Evolutionary conservation across 2,888 invertebrate genomes (phyloP).

Genomic region (Notodonta ziczac): DNA sequence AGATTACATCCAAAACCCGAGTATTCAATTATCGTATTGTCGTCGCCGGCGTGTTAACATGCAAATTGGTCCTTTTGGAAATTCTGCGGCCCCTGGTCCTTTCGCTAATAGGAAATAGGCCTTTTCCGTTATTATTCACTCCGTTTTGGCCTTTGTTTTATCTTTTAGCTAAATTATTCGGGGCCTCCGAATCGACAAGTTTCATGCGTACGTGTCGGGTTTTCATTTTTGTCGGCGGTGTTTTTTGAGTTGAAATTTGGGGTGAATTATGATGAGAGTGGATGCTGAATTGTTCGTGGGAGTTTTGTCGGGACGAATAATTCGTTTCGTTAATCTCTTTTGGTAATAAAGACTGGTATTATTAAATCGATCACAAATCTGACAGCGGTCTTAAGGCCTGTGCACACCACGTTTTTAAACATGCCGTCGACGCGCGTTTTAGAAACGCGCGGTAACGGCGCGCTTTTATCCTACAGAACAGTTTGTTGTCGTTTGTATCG

Average conservation of each 20-base stretch:
- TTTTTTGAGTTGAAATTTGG: conserved; percentile 4
- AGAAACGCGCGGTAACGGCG: too few relatives aligned
- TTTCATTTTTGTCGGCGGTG: neutral
- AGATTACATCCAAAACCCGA: conserved; percentile 60
- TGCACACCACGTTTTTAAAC: too few relatives aligned
- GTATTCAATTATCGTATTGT: conserved; percentile 73
- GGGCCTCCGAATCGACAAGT: conserved; percentile 58
- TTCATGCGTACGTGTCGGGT: conserved; percentile 21
- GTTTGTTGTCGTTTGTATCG: too few relatives aligned
- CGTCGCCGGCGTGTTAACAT: conserved; percentile 66
- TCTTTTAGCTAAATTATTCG: conserved; percentile 62
- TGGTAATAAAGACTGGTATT: too few relatives aligned
- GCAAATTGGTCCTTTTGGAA: conserved; percentile 74
- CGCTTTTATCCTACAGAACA: too few relatives aligned
- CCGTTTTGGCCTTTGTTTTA: conserved; percentile 64
- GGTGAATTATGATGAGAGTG: neutral
- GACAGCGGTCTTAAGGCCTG: too few relatives aligned
- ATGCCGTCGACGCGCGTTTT: too few relatives aligned
- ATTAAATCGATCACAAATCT: too few relatives aligned
- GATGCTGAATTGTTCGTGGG: too few relatives aligned
- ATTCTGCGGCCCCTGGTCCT: conserved; percentile 60
- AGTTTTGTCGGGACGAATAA: too few relatives aligned
- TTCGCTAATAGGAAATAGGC: conserved; percentile 72
- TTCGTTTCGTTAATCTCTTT: too few relatives aligned
- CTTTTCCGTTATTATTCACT: conserved; percentile 71